Base-by-base conservation (phyloP, 2,797 vertebrate species). In the Syncerus caffer region DNA sequence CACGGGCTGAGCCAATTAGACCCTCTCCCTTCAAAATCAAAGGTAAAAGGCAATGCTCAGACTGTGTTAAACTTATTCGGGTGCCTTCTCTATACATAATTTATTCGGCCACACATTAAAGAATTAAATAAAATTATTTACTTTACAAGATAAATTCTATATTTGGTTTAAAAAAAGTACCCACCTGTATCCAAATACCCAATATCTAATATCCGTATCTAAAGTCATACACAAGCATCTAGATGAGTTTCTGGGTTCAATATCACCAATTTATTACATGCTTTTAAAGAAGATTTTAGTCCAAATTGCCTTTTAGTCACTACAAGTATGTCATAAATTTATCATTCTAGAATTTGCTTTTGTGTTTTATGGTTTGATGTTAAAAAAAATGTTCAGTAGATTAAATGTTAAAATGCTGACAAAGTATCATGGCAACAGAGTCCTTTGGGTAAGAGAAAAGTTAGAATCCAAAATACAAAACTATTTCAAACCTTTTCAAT, bases 251-350 rank as follows among this genome's bases (percentile, higher is more conserved):
- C 34, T 57, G 50, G 21, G 38, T 53, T 84, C 47, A 34, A 23
- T 76, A 80, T 76, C 89, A 92, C 19, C 21, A 78, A 89, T 85
- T 94, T 95, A 45, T 50, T 53, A 85, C 4, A 1, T 57, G 23
- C 25, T 76, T 88, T 82, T 86, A 64, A 96, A 82, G 76, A 67
- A 45, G 53, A 95, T 10, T 57, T 95, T 74, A 92, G 42, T 86
- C 51, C 82, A 96, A 85, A 58, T 19, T 96, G 58, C 29, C 47
- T 91, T 96, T 96, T 55, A 97, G 67, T 95, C 38, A 85, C 31
- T 25, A 82, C 34, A 89, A 84, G 14, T 62, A 82, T 82, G 83
- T 57, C 55, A 90, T 53, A 89, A 93, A 89, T 10, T 95, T 79
- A 95, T 67, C 55, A 67, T 92, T 4, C 51, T 74, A 96, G 80